Conservation (phyloP, 1,140 invertebrate genomes). For the Rhopalosiphum maidis region DNA sequence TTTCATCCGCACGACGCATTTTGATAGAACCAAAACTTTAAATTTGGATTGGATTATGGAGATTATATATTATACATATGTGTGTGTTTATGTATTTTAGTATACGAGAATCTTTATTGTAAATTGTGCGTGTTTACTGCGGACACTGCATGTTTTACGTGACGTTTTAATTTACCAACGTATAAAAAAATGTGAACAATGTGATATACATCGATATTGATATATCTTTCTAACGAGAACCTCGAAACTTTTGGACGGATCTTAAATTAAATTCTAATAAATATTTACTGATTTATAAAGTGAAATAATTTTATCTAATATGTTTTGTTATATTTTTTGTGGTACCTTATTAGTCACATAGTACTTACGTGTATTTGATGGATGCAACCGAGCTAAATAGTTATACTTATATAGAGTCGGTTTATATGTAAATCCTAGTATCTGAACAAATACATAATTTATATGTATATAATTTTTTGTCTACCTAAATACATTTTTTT, state of each 20-base stretch:
- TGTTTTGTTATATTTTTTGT: neutral
- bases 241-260: neutral
- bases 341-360: neutral
- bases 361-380: neutral
- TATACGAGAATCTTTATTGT: neutral
- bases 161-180: neutral
- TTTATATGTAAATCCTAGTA: neutral
- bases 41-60: neutral
- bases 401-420: neutral
- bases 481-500: neutral
- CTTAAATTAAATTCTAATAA: neutral
- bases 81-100: neutral
- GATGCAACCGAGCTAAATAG: neutral
- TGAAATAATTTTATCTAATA: neutral
- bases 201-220: neutral
- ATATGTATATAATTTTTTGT: neutral
- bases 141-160: neutral
- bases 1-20: neutral
- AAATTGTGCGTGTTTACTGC: neutral
- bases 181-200: neutral
- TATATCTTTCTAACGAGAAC: neutral
- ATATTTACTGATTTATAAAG: neutral
- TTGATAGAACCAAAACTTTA: neutral
- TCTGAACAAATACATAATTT: neutral
- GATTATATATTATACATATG: neutral